phyloP scores from a whole-genome alignment of 1,140 invertebrate genomes.

The Drusus annulatus region DNA sequence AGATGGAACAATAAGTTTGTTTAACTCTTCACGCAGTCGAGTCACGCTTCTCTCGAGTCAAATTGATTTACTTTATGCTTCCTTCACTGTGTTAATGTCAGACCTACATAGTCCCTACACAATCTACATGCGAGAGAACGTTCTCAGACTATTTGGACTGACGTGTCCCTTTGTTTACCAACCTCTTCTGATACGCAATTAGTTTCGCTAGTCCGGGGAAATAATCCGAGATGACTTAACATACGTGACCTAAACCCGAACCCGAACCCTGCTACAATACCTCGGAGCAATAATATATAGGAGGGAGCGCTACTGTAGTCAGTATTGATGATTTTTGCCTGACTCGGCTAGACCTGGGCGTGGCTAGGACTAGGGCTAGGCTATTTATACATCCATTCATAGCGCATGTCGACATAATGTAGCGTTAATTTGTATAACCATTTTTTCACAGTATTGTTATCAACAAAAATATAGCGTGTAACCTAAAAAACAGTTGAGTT shows the following conservation, averaged over 20 bases:
- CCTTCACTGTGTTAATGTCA: not conserved
- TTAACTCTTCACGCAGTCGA: not conserved
- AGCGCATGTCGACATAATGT: too few species aligned
- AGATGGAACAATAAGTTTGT: slow-evolving; percentile 1
- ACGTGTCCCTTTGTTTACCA: slow-evolving; percentile 7
- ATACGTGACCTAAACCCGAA: not conserved
- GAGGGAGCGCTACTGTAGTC: too few species aligned
- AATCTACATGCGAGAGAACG: not conserved
- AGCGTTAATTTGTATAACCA: too few species aligned
- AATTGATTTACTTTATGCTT: slow-evolving; percentile 31
- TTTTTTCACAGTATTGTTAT: too few species aligned
- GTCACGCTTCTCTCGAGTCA: not conserved
- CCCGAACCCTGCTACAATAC: too few species aligned
- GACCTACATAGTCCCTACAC: not conserved
- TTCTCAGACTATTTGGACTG: not conserved
- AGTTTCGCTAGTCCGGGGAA: not conserved
- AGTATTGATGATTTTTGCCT: too few species aligned
- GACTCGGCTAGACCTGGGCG: too few species aligned
- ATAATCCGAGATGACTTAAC: slow-evolving; percentile 1
- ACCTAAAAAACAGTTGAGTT: too few species aligned
- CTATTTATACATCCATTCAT: too few species aligned
- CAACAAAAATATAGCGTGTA: too few species aligned
- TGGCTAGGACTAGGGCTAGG: too few species aligned
- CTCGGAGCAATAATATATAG: too few species aligned
- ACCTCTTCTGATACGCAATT: not conserved